Evolutionary conservation across 2,888 invertebrate species (phyloP), one percentile per base, ranked within the genome.

Genomic region (Listrodromus nycthemerus): DNA sequence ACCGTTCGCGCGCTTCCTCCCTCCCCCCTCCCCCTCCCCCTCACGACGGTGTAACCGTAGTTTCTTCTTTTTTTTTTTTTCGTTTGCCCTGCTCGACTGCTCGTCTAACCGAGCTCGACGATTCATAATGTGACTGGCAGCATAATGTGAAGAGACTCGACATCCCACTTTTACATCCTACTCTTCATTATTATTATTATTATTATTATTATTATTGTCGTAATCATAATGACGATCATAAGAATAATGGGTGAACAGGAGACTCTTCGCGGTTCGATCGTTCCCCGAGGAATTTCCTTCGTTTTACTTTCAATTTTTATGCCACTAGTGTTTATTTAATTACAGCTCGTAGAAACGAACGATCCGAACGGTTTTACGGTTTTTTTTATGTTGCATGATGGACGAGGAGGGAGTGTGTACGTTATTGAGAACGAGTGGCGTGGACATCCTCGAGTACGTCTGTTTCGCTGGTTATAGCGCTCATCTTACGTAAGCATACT

Each of bases 401-500:
- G 48, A 19, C 37, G 75, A 58, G 55, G 67, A 48, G 61, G 37
- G 21, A 24, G 48, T 7, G 21, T 27, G 37, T 16, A 24, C 30
- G 13, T n/a, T 45, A 52, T 71, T 76, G 80, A 45, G 76, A 74
- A 63, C 69, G 55, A 48, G 74, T 79, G 74, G 48, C 70, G 45
- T 21, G 30, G 50, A 50, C 77, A 85, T 78, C 83, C 77, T 74
- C 52, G 82, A 50, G 27, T 21, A 70, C 69, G 58, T 67, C 66
- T 16, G 52, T 30, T 45, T 30, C 79, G 69, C 45, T 58, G 27
- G 41, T 48, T 74, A 52, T 78, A 52, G 58, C 19, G 48, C 37
- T 63, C 61, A 58, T 73, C 41, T 86, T 86, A 85, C 84, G 84
- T 86, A 86, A 87, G 70, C 27, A 70, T 63, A 83, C 85, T 87